A percentile compares a stretch with the other conserved stretches of the same genome.
Evolutionary conservation across 2,113 vertebrate genomes (phyloP).

Genomic region (Steatornis caripensis): DNA sequence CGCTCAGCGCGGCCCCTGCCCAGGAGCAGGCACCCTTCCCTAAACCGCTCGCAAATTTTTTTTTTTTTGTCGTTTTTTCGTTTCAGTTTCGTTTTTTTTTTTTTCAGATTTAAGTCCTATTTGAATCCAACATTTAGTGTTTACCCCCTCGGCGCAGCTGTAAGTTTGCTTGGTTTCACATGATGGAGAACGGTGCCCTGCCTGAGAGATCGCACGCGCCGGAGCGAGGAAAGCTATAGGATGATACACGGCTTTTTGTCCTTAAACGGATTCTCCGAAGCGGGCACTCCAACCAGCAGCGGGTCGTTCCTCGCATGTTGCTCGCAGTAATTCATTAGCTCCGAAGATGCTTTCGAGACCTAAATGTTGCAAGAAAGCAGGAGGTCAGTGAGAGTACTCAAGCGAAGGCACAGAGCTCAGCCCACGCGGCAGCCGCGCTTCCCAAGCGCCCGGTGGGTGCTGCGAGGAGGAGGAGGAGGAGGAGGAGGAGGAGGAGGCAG

Average conservation of each 20-base stretch:
- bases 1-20: not conserved
- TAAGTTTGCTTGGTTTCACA: not conserved
- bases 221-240: constrained; percentile 76
- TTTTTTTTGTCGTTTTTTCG: too few species aligned
- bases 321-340: constrained; percentile 96
- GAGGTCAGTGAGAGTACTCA: not conserved
- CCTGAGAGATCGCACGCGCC: not conserved
- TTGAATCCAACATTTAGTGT: not conserved
- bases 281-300: constrained; percentile 91
- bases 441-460: too few species aligned
- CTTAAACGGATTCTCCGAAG: constrained; percentile 96
- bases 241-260: constrained; percentile 97
- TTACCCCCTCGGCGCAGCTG: not conserved
- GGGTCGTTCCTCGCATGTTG: constrained; percentile 91
- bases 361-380: not conserved
- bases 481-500: not conserved
- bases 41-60: not conserved
- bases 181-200: not conserved
- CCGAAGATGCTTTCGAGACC: constrained; percentile 93
- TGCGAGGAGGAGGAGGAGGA: not conserved
- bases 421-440: too few species aligned
- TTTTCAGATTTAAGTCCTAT: not conserved
- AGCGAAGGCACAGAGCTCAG: not conserved
- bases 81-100: not conserved
- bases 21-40: not conserved